These are phyloP conservation scores for Chroicocephalus ridibundus DNA, from an alignment of 2,113 vertebrate genomes.

Conservation along the genomic window DNA sequence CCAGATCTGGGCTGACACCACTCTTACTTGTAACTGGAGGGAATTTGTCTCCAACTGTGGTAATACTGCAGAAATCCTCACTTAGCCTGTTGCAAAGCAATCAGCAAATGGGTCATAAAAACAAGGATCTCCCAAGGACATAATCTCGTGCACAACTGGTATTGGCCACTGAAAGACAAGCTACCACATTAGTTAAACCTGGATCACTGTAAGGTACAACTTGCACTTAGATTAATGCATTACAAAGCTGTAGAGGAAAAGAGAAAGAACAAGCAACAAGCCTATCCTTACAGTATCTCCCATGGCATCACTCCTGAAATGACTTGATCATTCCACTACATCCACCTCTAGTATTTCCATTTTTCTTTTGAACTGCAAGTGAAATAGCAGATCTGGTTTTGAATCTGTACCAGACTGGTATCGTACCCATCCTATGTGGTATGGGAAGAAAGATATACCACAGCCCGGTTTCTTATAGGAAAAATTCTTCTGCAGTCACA, in stretches of 20 bases:
- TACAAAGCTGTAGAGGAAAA: not conserved
- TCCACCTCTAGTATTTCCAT: not conserved
- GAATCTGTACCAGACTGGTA: not conserved
- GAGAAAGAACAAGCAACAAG: not conserved
- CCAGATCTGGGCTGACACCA: not conserved
- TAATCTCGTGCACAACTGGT: not conserved
- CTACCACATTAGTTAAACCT: not conserved
- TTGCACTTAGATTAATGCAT: not conserved
- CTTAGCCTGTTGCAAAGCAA: not conserved
- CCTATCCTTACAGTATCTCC: not conserved
- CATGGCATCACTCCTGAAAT: accelerated
- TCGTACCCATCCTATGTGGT: not conserved
- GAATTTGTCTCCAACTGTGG: not conserved
- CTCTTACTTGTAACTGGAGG: not conserved
- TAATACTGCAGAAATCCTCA: not conserved
- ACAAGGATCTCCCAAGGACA: not conserved
- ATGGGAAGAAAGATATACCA: not conserved
- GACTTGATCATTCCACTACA: not conserved
- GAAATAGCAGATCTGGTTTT: not conserved
- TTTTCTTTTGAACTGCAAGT: not conserved
- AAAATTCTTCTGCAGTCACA: not conserved
- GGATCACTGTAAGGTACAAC: not conserved
- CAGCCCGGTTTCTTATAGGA: not conserved
- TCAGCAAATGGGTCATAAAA: not conserved
- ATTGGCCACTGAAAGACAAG: not conserved